Base-by-base conservation (phyloP, 2,113 vertebrate species). In the Rhagologus leucostigma region DNA sequence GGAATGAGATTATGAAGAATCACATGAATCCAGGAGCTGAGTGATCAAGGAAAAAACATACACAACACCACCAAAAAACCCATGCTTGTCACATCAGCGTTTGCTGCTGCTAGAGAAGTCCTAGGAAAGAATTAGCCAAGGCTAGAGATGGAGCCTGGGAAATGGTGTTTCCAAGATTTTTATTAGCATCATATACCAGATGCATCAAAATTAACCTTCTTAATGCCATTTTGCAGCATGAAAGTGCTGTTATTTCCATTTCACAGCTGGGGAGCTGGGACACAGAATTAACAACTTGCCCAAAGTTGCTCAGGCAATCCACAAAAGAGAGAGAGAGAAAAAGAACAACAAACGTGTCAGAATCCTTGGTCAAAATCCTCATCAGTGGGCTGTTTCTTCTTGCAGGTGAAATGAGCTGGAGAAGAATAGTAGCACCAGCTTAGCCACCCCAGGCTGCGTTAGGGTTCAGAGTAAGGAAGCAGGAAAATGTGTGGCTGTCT, bases 311-410 rank as follows among this genome's bases (percentile, higher is more conserved):
- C 15, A 47, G 44, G 39, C 16, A 77, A 46, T 74, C 23, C 10
- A 37, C 27, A 60, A 60, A 67, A 57, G 18, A 71, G 14, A 42
- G 14, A 69, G 23, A 35, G 4, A 41, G 2, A 41, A 16, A 42
- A 49, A 37, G 22, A 1, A 0, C 20, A 46, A 55, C 9, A 16
- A 5, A 26, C 0, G 1, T 7, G 15, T 73, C 52, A 73, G 57
- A 80, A 74, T 63, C 46, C 10, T 39, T 42, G 44, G 42, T 52
- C 47, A 84, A 42, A 63, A 30, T 44, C 44, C 14, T 86, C 47
- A 46, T 19, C 1, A 1, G 3, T n/a, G 17, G 16, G 37, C 11
- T 11, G 15, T 63, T 55, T 35, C 29, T 85, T 55, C 78, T 50
- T 1, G 0, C 35, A 75, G 46, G 35, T 44, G 59, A 83, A 94